These are phyloP conservation scores for Hyles lineata DNA, from an alignment of 2,888 invertebrate species.

Conservation along the genomic window DNA sequence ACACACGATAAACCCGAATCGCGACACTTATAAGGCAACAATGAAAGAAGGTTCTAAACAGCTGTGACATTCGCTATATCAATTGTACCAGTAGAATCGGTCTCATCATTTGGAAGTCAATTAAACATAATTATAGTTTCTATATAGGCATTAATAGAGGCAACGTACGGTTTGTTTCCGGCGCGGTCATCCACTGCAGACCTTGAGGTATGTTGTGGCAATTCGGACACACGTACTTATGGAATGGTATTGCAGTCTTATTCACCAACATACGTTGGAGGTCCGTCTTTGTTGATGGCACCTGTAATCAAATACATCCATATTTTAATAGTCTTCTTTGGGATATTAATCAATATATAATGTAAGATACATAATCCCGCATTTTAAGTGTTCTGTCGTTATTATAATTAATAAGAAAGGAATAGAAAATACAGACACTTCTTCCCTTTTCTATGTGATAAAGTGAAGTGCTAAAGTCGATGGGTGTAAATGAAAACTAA, in stretches of 20 bases:
- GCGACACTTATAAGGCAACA: too few relatives aligned
- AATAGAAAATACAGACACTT: too few relatives aligned
- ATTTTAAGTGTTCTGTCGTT: too few relatives aligned
- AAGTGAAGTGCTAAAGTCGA: too few relatives aligned
- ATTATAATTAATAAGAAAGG: too few relatives aligned
- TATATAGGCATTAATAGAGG: neutral
- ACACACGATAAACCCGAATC: too few relatives aligned
- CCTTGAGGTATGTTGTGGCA: conserved; percentile 95
- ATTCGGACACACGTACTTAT: conserved; percentile 94
- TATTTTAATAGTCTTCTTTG: neutral
- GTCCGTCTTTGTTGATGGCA: conserved; percentile 90
- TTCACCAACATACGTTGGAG: conserved; percentile 89
- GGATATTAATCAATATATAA: neutral
- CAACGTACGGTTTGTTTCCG: conserved; percentile 86
- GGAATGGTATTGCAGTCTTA: conserved; percentile 94
- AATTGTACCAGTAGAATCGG: too few relatives aligned
- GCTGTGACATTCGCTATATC: too few relatives aligned
- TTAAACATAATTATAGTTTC: neutral
- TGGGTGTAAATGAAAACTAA: too few relatives aligned
- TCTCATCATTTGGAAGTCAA: neutral
- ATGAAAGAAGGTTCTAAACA: too few relatives aligned
- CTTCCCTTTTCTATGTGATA: too few relatives aligned
- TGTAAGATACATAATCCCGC: neutral
- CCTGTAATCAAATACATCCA: conserved; percentile 64
- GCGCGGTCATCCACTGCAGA: conserved; percentile 92